Conservation (phyloP, 2,797 vertebrate genomes). For the Semaprochilodus insignis region DNA sequence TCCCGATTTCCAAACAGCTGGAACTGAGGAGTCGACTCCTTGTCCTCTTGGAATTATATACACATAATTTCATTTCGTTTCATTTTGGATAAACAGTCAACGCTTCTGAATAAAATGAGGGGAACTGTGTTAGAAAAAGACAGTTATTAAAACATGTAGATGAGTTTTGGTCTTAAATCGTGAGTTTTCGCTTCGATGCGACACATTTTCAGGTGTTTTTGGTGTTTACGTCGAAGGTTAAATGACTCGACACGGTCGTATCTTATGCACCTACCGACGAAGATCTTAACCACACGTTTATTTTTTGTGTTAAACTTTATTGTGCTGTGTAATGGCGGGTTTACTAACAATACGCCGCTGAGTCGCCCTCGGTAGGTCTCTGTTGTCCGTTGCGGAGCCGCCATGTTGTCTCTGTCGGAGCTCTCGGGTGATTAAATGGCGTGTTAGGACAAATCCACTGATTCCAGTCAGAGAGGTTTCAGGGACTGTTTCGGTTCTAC, state of each 20-base stretch:
- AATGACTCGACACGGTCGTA: neutral
- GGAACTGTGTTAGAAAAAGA: too few species aligned
- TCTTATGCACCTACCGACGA: too few species aligned
- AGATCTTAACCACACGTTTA: too few species aligned
- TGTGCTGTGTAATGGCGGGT: neutral
- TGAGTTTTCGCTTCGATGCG: neutral
- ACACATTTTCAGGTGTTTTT: neutral
- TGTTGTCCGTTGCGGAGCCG: constrained; percentile 28
- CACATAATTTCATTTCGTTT: too few species aligned
- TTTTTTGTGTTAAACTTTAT: neutral
- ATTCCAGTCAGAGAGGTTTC: too few species aligned
- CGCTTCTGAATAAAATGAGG: too few species aligned
- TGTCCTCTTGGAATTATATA: too few species aligned
- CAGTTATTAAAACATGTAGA: too few species aligned
- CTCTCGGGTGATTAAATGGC: constrained; percentile 59
- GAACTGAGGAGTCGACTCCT: too few species aligned
- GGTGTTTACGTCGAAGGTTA: neutral
- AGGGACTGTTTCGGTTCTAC: neutral
- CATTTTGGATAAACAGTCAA: too few species aligned
- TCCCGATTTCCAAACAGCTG: too few species aligned
- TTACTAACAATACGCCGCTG: neutral
- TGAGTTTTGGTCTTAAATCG: constrained; percentile 48
- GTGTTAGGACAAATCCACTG: constrained; percentile 13
- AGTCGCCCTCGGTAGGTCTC: neutral
- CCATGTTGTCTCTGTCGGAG: constrained; percentile 57